Conservation (phyloP, 1,140 invertebrate species). For the Nebria ingens region DNA sequence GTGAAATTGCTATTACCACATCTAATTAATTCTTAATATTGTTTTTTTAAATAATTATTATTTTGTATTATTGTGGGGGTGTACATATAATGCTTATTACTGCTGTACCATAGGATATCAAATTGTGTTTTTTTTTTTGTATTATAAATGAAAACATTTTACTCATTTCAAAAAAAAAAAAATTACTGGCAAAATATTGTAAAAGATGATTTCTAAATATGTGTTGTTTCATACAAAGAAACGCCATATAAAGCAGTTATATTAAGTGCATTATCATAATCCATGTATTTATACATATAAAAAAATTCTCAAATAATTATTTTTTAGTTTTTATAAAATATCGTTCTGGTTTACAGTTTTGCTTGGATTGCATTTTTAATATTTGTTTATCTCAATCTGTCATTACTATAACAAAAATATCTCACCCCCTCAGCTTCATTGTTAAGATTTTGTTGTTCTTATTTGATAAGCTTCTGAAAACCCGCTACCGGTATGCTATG, state of each 20-base stretch:
- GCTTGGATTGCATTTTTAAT: neutral
- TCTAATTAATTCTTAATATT: neutral
- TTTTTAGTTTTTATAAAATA: constrained; percentile 3
- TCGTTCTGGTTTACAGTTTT: neutral
- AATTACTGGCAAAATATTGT: neutral
- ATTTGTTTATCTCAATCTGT: neutral
- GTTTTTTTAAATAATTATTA: neutral
- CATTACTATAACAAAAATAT: neutral
- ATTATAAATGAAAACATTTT: too few species aligned
- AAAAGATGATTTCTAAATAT: too few species aligned
- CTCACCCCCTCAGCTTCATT: neutral
- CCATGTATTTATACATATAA: neutral
- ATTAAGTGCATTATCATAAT: neutral
- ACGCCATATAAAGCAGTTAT: neutral
- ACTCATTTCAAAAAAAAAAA: neutral
- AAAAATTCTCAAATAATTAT: neutral
- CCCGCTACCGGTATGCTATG: too few species aligned
- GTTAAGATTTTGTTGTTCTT: constrained; percentile 6
- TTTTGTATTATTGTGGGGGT: neutral
- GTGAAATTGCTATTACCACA: neutral
- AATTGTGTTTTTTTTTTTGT: too few species aligned
- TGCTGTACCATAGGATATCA: constrained; percentile 8
- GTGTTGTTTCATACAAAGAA: neutral
- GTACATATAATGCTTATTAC: neutral
- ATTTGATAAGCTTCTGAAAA: constrained; percentile 1